Conservation (phyloP, 2,888 invertebrate genomes). For the Hesperia comma region DNA sequence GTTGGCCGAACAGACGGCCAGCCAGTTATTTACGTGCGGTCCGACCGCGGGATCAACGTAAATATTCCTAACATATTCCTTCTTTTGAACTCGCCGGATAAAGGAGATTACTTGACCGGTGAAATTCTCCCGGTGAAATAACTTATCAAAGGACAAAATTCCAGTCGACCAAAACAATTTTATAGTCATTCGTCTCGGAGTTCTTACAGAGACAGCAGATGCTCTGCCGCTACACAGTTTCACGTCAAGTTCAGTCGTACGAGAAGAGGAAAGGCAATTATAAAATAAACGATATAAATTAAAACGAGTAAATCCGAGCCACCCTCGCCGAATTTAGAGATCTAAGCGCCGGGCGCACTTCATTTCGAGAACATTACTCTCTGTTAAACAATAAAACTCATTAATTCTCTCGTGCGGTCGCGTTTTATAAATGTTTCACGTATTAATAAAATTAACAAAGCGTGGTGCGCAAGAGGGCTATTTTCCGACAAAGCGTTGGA, state of each 20-base stretch:
- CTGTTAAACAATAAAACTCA: conserved; percentile 81
- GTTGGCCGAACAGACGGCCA: conserved; percentile 64
- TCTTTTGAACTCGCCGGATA: conserved; percentile 36
- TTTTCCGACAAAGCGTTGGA: conserved; percentile 78
- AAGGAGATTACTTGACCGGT: conserved; percentile 22
- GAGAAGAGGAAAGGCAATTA: conserved; percentile 57
- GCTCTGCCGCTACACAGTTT: conserved; percentile 55
- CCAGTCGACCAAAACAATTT: conserved; percentile 14
- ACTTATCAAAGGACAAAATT: conserved; percentile 21
- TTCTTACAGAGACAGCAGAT: conserved; percentile 55
- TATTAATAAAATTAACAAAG: conserved; percentile 84
- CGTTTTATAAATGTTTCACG: conserved; percentile 82
- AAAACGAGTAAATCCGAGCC: conserved; percentile 64
- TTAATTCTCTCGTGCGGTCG: conserved; percentile 79
- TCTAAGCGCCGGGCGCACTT: conserved; percentile 64
- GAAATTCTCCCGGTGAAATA: conserved; percentile 27
- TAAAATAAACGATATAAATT: conserved; percentile 70
- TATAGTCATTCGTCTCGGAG: conserved; percentile 10
- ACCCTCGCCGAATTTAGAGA: conserved; percentile 61
- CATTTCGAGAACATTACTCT: conserved; percentile 75
- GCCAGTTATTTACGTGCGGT: conserved; percentile 72
- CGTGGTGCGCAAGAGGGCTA: conserved; percentile 72
- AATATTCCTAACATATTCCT: conserved; percentile 58
- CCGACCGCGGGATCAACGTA: conserved; percentile 53
- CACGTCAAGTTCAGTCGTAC: conserved; percentile 51